These are phyloP conservation scores for Chloebia gouldiae DNA, from an alignment of 2,113 vertebrate species.

Conservation along the genomic window DNA sequence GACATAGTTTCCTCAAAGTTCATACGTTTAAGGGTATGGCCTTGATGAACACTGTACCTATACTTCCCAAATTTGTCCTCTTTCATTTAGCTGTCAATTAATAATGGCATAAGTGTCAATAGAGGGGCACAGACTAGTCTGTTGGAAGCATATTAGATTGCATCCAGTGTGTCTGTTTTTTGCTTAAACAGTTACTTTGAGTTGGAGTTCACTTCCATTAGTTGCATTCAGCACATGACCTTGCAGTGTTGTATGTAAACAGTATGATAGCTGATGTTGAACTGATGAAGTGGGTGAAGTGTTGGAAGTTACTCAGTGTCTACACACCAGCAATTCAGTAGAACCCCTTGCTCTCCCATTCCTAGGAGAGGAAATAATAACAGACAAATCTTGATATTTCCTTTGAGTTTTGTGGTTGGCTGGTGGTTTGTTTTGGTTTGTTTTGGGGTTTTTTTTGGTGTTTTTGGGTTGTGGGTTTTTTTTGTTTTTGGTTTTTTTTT, in stretches of 20 bases:
- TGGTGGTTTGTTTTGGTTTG: not conserved
- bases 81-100: not conserved
- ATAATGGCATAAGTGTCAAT: not conserved
- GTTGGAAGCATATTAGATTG: not conserved
- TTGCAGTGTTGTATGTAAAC: not conserved
- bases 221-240: not conserved
- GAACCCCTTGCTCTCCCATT: not conserved
- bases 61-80: not conserved
- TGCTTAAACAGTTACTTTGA: not conserved
- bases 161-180: not conserved
- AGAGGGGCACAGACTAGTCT: not conserved
- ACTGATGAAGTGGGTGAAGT: not conserved
- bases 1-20: not conserved
- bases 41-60: not conserved
- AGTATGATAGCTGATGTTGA: not conserved
- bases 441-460: not conserved
- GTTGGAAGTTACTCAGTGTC: not conserved
- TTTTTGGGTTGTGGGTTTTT: not conserved
- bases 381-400: not conserved
- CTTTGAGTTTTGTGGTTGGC: not conserved
- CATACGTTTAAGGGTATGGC: not conserved
- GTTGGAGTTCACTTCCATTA: not conserved
- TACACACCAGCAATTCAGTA: not conserved
- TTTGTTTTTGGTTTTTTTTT: not conserved
- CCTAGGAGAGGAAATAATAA: not conserved